These are phyloP conservation scores for Sebastes ruberrimus DNA, from an alignment of 2,797 vertebrate genomes.

Conservation along the genomic window DNA sequence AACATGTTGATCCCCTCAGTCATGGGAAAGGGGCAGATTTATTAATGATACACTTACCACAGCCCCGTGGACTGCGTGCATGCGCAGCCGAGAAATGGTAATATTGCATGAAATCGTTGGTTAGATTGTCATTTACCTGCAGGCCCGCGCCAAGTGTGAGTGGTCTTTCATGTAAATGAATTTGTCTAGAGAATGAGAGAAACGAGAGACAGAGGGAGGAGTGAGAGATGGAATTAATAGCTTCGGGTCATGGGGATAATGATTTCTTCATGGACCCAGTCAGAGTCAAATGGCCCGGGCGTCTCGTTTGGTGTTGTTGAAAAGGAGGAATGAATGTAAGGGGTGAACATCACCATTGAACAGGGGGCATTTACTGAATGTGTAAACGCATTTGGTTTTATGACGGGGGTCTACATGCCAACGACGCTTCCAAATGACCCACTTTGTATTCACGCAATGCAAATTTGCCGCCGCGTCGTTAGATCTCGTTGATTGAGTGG, in stretches of 20 bases:
- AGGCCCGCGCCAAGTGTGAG: constrained; percentile 69
- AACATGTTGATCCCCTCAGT: constrained; percentile 81
- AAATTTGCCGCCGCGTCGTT: constrained; percentile 74
- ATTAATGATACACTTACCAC: constrained; percentile 79
- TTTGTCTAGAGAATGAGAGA: constrained; percentile 76
- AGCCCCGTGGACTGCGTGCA: constrained; percentile 44
- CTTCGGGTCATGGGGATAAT: constrained; percentile 81
- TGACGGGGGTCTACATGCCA: constrained; percentile 64
- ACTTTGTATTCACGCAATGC: constrained; percentile 82
- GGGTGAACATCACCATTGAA: constrained; percentile 72
- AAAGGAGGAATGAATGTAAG: constrained; percentile 62
- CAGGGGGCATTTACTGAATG: constrained; percentile 76
- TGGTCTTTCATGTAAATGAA: constrained; percentile 83
- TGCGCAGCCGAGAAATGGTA: constrained; percentile 63
- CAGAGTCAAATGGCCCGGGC: constrained; percentile 77
- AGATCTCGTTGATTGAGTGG: constrained; percentile 70
- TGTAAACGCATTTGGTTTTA: constrained; percentile 79
- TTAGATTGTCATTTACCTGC: constrained; percentile 79
- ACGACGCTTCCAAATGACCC: constrained; percentile 80
- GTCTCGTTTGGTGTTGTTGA: constrained; percentile 50
- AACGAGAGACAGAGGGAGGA: constrained; percentile 75
- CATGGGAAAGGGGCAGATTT: constrained; percentile 73
- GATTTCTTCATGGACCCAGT: constrained; percentile 81
- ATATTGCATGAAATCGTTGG: constrained; percentile 76
- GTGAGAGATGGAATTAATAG: constrained; percentile 81